Evolutionary conservation across 2,888 invertebrate genomes (phyloP).

Genomic region (Drosophila subsilvestris): DNA sequence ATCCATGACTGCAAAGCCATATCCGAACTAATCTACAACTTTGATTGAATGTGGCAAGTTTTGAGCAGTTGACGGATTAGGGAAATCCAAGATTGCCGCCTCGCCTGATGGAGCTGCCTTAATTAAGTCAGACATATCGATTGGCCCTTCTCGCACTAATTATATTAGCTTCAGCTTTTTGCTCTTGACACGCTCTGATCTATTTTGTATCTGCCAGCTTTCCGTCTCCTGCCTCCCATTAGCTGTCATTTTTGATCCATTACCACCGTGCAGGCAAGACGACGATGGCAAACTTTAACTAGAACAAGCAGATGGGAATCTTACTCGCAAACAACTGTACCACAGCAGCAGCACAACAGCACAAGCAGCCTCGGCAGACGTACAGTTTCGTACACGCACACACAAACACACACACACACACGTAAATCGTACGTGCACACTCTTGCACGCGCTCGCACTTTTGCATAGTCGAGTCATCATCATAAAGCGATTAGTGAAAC

Average conservation of each 20-base stretch:
- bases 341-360: not conserved
- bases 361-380: not conserved
- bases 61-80: not conserved
- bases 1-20: not conserved
- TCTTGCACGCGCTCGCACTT: conserved; percentile 11
- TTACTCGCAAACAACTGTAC: conserved; percentile 8
- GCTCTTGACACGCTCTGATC: conserved; percentile 28
- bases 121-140: conserved; percentile 37
- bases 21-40: not conserved
- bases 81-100: not conserved
- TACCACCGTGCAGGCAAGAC: conserved; percentile 29
- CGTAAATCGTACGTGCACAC: conserved; percentile 6
- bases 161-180: conserved; percentile 17
- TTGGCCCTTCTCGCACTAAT: conserved; percentile 25
- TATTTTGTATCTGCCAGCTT: conserved; percentile 16
- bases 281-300: conserved; percentile 37
- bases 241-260: conserved; percentile 46
- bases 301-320: conserved; percentile 41
- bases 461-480: conserved; percentile 63
- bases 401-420: conserved; percentile 13
- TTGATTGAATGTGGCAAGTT: not conserved
- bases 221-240: conserved; percentile 6
- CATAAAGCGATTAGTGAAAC: conserved; percentile 76
- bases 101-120: not conserved
- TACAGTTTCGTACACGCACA: not conserved